Evolutionary conservation across 2,888 invertebrate species (phyloP).

Genomic region (Plebejus anna): DNA sequence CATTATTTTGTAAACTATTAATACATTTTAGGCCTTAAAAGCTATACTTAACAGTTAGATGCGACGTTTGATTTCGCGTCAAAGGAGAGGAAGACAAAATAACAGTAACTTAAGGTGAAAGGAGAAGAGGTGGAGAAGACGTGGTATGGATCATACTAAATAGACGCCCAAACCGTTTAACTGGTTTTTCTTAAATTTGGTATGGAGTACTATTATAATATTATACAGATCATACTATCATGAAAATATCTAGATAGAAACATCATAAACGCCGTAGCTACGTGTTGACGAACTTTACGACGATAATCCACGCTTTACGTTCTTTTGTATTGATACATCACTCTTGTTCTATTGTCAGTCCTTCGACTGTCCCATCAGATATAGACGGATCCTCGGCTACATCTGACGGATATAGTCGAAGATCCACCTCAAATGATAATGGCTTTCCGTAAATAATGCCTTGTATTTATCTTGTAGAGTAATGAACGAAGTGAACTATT

Average conservation of each 20-base stretch:
- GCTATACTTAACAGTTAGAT: no score
- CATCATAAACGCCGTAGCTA: conserved; percentile 63
- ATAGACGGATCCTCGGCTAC: neutral
- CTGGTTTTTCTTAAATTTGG: no score
- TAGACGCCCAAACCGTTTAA: no score
- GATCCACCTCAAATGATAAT: conserved; percentile 58
- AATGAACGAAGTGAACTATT: conserved; percentile 29
- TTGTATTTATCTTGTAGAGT: conserved; percentile 51
- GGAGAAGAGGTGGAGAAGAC: neutral
- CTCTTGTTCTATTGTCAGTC: no score
- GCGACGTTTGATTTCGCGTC: neutral
- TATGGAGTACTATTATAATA: no score
- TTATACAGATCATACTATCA: no score
- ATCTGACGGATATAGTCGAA: conserved; percentile 22
- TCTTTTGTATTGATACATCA: conserved; percentile 31
- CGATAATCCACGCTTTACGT: conserved; percentile 39
- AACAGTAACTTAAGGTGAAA: neutral
- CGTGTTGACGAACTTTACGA: conserved; percentile 45
- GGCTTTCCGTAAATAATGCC: conserved; percentile 64
- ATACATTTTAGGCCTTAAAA: no score
- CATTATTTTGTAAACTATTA: no score
- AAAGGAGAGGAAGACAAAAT: neutral
- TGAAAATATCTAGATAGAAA: no score
- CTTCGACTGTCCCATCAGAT: no score
- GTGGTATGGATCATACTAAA: no score